Evolutionary conservation across 1,140 invertebrate species (phyloP), one percentile per base, ranked within the genome.

Genomic region (Tyrophagus putrescentiae): DNA sequence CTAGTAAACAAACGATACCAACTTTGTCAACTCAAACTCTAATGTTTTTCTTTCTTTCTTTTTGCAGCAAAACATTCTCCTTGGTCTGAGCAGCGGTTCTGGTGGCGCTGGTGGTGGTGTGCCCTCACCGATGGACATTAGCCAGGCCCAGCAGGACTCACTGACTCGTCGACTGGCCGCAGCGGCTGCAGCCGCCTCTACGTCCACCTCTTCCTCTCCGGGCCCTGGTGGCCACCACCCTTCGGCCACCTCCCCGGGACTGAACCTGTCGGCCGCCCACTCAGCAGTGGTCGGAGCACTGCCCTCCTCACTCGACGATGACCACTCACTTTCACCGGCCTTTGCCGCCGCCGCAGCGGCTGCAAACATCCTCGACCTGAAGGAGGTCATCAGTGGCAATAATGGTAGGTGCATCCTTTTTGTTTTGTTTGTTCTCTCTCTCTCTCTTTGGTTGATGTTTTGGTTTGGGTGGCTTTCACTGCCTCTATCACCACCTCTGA

Each of bases 301-400:
- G n/a, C n/a, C n/a, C n/a, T n/a, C n/a, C n/a, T n/a, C n/a, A n/a
- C n/a, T n/a, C n/a, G n/a, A n/a, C 45, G 45, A 48, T 21, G 45
- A 48, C 45, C 21, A 21, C 7, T 7, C 45, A 7, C 31, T 48
- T 21, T 48, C 45, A 7, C 45, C 45, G 7, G 23, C 45, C 7
- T 48, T 9, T 48, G 45, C 45, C 9, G 45, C 45, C 7, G 23
- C 45, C 7, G 23, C 9, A 25, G 45, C 45, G 7, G 45, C 45
- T 7, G 23, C 45, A 6, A 48, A 29, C 45, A 48, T 48, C 21
- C 45, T 48, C 31, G 45, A 48, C 23, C 45, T 48, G 45, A 48
- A 48, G 31, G 45, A 48, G 31, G 45, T 29, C 7, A 48, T 48
- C 45, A 48, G 45, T 48, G 45, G 45, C 45, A 48, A 48, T 48